Base-by-base conservation (phyloP, 2,888 invertebrate species). In the Hirtodrosophila trivittata region DNA sequence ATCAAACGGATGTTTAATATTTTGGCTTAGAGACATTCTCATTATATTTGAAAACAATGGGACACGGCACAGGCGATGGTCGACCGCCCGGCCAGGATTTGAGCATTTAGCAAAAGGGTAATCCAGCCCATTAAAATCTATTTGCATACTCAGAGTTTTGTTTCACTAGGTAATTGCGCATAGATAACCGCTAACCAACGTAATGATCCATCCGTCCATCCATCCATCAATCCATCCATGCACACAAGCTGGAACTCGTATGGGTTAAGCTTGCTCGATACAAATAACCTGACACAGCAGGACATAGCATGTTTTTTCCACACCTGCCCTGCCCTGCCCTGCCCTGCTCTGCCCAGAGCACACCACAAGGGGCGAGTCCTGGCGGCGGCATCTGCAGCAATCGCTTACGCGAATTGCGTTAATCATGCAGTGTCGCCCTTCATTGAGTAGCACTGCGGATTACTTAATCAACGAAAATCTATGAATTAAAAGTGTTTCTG, bases 21-120 rank as follows among this genome's bases (percentile, higher is more conserved):
- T 89, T 89, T 89, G 88, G 87, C 87, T 89, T 88, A 88, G 66
- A 87, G 88, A 87, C 87, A 86, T 88, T 87, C 83, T 78, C 87
- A 86, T 88, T 83, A 83, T 81, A 74, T 86, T 80, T 67, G 70
- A 77, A 86, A 87, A 87, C 87, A 88, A 84, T 68, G 51, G 49
- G 14, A 41, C 26, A 32, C 32, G 47, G 21, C 21, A n/a, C 35
- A 39, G 54, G 38, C 35, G 50, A 21, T 21, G 18, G 33, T 43
- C 50, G 72, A 72, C 58, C 66, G 66, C 75, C 66, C 66, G 77
- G 56, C 35, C 67, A 58, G 69, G 78, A 78, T 81, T 84, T 77
- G 55, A 43, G 70, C 70, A 80, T 86, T 83, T 84, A 76, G 82
- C 69, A 71, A 76, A 75, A 77, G 84, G 78, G 84, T 89, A 89